phyloP scores from a whole-genome alignment of 1,140 invertebrate species.

The Platyscapa corneri region DNA sequence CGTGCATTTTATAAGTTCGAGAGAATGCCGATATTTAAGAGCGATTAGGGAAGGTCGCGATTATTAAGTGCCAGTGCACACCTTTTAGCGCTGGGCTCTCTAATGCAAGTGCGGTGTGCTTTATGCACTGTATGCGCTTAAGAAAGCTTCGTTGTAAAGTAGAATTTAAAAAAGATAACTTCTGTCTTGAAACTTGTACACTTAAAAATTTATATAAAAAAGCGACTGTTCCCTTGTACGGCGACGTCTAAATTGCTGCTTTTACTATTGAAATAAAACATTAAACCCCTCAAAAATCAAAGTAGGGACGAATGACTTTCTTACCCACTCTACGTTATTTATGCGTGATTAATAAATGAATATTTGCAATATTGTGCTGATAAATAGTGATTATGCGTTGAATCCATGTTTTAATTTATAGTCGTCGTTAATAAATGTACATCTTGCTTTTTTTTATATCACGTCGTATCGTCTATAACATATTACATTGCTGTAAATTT shows the following conservation, averaged over 20 bases:
- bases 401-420: not conserved
- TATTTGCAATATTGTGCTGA: not conserved
- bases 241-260: not conserved
- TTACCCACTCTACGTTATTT: not conserved
- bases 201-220: not conserved
- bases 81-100: not conserved
- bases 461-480: not conserved
- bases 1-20: not conserved
- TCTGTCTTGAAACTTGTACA: not conserved
- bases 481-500: not conserved
- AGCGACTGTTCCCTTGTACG: not conserved
- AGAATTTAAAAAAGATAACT: not conserved
- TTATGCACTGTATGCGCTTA: no score
- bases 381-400: not conserved
- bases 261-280: not conserved
- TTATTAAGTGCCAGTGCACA: not conserved
- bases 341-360: not conserved
- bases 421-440: not conserved
- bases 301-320: not conserved
- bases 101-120: not conserved
- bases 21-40: not conserved
- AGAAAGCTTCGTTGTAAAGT: not conserved
- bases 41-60: constrained; percentile 18
- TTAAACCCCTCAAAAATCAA: not conserved
- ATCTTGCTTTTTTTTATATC: not conserved